Conservation (phyloP, 2,797 vertebrate genomes). For the Gallinago solitaria region DNA sequence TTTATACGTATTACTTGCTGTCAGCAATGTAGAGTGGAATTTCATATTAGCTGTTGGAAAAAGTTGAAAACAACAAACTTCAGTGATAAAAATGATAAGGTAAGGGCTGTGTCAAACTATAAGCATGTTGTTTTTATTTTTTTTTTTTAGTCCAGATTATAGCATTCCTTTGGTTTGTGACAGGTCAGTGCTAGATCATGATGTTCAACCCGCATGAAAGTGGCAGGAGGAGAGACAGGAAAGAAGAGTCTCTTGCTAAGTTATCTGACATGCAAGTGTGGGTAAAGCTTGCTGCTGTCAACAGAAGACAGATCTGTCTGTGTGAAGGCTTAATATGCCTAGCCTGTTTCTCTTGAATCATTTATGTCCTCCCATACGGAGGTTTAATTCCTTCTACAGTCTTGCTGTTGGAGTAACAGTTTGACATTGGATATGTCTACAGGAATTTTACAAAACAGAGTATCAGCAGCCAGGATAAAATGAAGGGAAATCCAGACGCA, state of each 20-base stretch:
- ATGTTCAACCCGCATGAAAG: neutral
- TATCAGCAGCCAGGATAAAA: neutral
- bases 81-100: constrained; percentile 92
- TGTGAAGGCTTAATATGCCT: neutral
- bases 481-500: neutral
- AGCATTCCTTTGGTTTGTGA: neutral
- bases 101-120: constrained; percentile 46
- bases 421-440: neutral
- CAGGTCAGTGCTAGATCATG: neutral
- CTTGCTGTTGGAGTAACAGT: neutral
- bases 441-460: neutral
- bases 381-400: neutral
- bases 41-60: constrained; percentile 94
- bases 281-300: neutral
- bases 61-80: constrained; percentile 82
- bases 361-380: neutral
- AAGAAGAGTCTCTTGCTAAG: neutral
- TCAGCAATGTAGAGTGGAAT: constrained; percentile 88
- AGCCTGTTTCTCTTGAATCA: neutral
- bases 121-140: neutral
- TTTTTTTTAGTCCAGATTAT: neutral
- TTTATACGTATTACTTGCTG: constrained; percentile 89
- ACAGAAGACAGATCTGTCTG: neutral
- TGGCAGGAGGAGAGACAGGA: neutral
- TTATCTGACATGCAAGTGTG: neutral